Evolutionary conservation across 2,113 vertebrate genomes (phyloP).

Genomic region (Peromyscus californicus): DNA sequence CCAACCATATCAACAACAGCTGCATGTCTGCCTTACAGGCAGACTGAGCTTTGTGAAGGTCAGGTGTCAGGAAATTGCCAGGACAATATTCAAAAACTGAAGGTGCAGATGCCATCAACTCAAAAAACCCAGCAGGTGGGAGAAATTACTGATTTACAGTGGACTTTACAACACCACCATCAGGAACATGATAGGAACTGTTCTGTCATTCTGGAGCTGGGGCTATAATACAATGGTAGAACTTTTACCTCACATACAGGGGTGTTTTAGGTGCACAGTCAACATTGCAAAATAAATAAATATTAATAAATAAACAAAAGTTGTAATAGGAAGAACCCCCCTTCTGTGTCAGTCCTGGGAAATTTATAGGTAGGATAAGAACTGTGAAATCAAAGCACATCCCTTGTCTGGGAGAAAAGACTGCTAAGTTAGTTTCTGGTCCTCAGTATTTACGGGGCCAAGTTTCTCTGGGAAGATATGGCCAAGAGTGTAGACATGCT

Average conservation of each 20-base stretch:
- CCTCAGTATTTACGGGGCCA: not conserved
- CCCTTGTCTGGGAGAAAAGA: accelerated
- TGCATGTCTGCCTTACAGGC: not conserved
- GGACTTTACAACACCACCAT: not conserved
- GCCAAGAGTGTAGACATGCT: not conserved
- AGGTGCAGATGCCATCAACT: not conserved
- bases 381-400: not conserved
- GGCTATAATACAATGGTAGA: not conserved
- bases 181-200: no score
- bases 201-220: not conserved
- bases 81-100: not conserved
- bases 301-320: not conserved
- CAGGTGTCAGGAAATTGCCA: accelerated
- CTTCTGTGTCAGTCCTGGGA: not conserved
- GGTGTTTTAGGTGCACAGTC: not conserved
- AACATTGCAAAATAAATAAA: not conserved
- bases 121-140: not conserved
- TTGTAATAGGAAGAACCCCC: not conserved
- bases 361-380: not conserved
- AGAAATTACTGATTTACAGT: not conserved
- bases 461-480: not conserved
- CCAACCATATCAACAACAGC: not conserved
- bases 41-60: not conserved
- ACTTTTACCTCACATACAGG: not conserved
- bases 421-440: not conserved